These are phyloP conservation scores for Dyspetes luteomarginatus DNA, from an alignment of 2,888 invertebrate genomes.

Conservation along the genomic window DNA sequence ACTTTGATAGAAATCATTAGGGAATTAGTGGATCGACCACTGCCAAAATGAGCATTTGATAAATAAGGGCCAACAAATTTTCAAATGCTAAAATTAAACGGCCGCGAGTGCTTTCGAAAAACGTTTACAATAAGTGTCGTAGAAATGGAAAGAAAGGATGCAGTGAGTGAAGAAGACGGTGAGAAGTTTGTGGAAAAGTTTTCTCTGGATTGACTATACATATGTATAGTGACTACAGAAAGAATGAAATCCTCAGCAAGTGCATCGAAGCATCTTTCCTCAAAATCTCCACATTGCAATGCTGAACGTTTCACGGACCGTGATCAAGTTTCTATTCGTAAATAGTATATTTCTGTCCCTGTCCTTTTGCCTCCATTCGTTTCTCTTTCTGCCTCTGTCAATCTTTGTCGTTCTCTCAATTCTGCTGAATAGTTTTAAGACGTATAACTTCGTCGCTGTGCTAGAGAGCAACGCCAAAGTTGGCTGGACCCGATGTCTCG, in stretches of 20 bases:
- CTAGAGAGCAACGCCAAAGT: slow-evolving; percentile 43
- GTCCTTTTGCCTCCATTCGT: background rate
- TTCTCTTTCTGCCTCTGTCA: background rate
- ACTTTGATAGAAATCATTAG: too few relatives aligned
- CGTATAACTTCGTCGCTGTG: slow-evolving; percentile 38
- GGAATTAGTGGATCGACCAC: too few relatives aligned
- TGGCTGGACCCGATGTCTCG: slow-evolving; percentile 29
- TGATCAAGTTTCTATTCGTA: slow-evolving; percentile 65
- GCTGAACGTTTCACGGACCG: slow-evolving; percentile 61
- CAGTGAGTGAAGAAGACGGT: slow-evolving; percentile 1
- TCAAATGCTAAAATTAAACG: background rate
- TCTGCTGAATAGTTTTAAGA: slow-evolving; percentile 43
- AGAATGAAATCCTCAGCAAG: slow-evolving; percentile 52
- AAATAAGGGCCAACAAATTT: slow-evolving; percentile 10
- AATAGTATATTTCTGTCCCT: slow-evolving; percentile 49
- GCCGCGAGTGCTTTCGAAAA: background rate
- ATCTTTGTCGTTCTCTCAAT: background rate
- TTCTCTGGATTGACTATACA: slow-evolving; percentile 37
- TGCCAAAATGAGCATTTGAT: too few relatives aligned
- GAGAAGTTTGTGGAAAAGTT: slow-evolving; percentile 52
- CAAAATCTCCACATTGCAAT: slow-evolving; percentile 52
- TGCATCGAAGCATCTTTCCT: slow-evolving; percentile 55
- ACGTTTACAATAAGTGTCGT: slow-evolving; percentile 26
- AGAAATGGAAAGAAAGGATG: background rate
- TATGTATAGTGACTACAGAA: slow-evolving; percentile 1